Conservation (phyloP, 2,113 vertebrate genomes). For the Excalfactoria chinensis region DNA sequence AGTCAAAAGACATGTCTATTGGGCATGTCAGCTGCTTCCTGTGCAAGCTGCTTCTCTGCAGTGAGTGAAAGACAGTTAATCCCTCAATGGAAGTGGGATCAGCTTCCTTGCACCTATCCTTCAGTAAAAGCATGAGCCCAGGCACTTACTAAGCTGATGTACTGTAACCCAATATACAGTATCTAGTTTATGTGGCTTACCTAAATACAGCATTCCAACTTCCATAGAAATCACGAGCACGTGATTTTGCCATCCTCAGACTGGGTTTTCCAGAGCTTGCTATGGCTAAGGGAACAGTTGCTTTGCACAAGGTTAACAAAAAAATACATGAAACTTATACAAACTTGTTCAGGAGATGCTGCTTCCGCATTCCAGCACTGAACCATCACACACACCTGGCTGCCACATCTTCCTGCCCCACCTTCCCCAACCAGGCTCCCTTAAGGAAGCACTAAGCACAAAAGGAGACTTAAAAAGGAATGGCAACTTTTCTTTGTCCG, state of each 20-base stretch:
- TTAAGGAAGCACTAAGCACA: not conserved
- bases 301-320: not conserved
- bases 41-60: not conserved
- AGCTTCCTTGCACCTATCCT: conserved; percentile 47
- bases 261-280: not conserved
- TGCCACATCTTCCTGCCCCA: not conserved
- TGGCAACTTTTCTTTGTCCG: not conserved
- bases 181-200: conserved; percentile 30
- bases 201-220: not conserved
- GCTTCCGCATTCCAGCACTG: not conserved
- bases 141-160: conserved; percentile 16
- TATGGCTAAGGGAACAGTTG: not conserved
- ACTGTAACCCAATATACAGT: conserved; percentile 40
- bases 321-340: not conserved
- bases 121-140: conserved; percentile 15
- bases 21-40: conserved; percentile 43
- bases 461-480: conserved; percentile 33
- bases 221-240: rapidly evolving
- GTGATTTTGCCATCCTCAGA: not conserved
- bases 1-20: conserved; percentile 17
- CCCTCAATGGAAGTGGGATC: conserved; percentile 54
- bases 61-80: conserved; percentile 22
- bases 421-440: not conserved
- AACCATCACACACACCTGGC: not conserved
- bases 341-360: not conserved